phyloP scores from a whole-genome alignment of 2,888 invertebrate species.

The Cantharis rustica region DNA sequence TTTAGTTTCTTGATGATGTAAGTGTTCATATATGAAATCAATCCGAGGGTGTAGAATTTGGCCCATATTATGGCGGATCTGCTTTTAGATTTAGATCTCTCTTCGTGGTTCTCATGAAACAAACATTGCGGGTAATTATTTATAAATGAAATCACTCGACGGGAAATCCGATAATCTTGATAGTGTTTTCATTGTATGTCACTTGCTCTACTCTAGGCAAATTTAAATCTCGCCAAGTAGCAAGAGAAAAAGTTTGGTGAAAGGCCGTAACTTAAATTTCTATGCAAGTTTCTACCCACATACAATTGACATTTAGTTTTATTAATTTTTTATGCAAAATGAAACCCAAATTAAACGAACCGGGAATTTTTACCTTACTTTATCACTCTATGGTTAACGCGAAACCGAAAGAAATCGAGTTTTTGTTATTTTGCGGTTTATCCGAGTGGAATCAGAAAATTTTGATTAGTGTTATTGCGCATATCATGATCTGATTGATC shows the following conservation, averaged over 20 bases:
- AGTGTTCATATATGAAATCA: slow-evolving; percentile 21
- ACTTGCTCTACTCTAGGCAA: neutral
- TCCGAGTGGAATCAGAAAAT: neutral
- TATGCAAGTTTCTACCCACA: slow-evolving; percentile 1
- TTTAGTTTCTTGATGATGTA: slow-evolving; percentile 19
- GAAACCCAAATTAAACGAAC: neutral
- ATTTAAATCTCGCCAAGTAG: neutral
- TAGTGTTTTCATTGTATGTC: neutral
- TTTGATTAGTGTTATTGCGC: slow-evolving; percentile 1
- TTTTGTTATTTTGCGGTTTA: neutral
- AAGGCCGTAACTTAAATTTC: neutral
- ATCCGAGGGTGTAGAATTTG: slow-evolving; percentile 25
- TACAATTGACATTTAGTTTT: neutral
- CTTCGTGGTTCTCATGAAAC: neutral
- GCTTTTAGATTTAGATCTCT: neutral
- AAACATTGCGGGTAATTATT: neutral
- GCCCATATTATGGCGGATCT: slow-evolving; percentile 8
- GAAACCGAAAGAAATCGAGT: neutral
- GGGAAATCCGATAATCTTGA: neutral
- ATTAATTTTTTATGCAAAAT: neutral
- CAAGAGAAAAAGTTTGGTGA: neutral
- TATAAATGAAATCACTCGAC: neutral
- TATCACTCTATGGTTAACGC: neutral
- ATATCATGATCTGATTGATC: neutral
- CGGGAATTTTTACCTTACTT: neutral